These are phyloP conservation scores for Lepas anatifera DNA, from an alignment of 2,888 invertebrate species.

Conservation along the genomic window DNA sequence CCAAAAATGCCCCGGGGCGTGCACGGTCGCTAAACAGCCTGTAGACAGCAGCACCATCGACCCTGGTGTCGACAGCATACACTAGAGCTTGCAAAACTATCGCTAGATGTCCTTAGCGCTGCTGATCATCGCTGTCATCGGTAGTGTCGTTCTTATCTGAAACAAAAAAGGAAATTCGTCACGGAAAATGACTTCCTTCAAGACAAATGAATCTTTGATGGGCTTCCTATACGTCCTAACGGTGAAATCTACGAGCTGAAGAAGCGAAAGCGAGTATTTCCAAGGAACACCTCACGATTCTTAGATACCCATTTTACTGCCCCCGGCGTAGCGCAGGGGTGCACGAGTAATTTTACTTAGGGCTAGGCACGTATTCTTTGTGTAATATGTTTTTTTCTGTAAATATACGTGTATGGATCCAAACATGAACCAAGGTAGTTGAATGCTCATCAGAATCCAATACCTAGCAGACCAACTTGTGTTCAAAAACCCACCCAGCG, in stretches of 20 bases:
- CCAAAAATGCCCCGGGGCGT: neutral
- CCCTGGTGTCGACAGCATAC: neutral
- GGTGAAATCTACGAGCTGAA: neutral
- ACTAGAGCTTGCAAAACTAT: neutral
- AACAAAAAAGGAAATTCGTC: conserved; percentile 17
- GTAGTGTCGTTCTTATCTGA: conserved; percentile 31
- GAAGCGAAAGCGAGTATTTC: too few species aligned
- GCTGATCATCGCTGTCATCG: conserved; percentile 31
- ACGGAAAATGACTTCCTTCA: neutral
- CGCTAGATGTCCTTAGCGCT: conserved; percentile 16
- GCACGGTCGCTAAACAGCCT: neutral
- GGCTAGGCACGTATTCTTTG: too few species aligned
- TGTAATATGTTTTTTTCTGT: neutral
- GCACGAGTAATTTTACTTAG: too few species aligned
- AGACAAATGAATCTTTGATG: neutral
- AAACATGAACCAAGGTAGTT: neutral
- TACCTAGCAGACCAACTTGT: neutral
- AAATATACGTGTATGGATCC: neutral
- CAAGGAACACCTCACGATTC: too few species aligned
- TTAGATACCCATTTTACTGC: too few species aligned
- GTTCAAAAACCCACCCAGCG: neutral
- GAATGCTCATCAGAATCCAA: neutral
- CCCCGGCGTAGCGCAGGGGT: too few species aligned
- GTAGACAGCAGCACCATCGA: neutral
- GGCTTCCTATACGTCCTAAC: neutral